Evolutionary conservation across 2,113 vertebrate genomes (phyloP).

Genomic region (Crotalus tigris): DNA sequence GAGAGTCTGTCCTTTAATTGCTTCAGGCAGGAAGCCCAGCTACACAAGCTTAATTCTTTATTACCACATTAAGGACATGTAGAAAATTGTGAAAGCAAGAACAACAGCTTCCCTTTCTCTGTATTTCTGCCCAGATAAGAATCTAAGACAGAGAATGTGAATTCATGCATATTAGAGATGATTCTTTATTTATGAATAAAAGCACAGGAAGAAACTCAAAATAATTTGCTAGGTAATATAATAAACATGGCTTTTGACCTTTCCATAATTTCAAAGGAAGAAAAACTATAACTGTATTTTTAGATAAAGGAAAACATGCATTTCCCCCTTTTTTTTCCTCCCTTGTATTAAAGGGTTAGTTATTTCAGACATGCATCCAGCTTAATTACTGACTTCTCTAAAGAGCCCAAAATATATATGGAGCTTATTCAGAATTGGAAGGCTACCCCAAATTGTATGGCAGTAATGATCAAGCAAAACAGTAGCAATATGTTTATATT

Average conservation of each 20-base stretch:
- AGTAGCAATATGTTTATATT: background rate
- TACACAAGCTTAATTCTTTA: background rate
- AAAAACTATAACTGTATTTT: constrained; percentile 38
- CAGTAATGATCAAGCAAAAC: background rate
- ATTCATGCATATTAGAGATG: background rate
- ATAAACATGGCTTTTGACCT: background rate
- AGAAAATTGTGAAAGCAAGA: background rate
- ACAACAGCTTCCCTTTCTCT: background rate
- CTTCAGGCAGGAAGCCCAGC: background rate
- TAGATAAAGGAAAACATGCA: constrained; percentile 23
- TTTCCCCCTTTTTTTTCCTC: constrained; percentile 1
- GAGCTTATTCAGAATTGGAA: constrained; percentile 9
- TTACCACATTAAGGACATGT: background rate
- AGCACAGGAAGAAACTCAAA: background rate
- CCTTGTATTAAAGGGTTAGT: constrained; percentile 39
- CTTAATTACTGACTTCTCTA: constrained; percentile 29
- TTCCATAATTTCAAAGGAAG: constrained; percentile 32
- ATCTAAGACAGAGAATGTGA: background rate
- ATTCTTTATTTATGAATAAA: background rate
- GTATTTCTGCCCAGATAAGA: background rate
- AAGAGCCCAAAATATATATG: constrained; percentile 31
- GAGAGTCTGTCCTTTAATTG: background rate
- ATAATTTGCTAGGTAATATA: background rate
- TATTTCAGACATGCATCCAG: constrained; percentile 14
- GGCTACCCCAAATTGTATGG: constrained; percentile 24